A percentile compares a stretch with the other conserved stretches of the same genome.
phyloP scores from a whole-genome alignment of 2,888 invertebrate species.

The Athalia cordata region DNA sequence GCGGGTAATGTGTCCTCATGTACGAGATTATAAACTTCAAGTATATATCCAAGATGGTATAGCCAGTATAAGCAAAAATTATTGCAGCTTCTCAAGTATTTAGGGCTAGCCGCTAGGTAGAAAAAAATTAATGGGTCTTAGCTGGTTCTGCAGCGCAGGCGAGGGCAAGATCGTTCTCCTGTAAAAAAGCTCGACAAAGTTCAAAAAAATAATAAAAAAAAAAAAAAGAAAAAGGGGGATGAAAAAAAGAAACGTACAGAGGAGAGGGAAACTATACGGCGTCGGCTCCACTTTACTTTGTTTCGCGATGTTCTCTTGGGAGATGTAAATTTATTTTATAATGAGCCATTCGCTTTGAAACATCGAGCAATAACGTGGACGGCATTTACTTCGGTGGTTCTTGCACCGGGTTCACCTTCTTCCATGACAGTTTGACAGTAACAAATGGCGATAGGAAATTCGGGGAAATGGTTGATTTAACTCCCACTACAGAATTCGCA shows the following conservation, averaged over 20 bases:
- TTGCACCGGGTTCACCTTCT: slow-evolving; percentile 25
- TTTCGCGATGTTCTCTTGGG: slow-evolving; percentile 31
- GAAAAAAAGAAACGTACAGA: neutral
- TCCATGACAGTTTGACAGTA: slow-evolving; percentile 30
- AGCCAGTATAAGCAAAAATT: neutral
- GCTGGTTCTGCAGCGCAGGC: slow-evolving; percentile 1
- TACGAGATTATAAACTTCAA: neutral
- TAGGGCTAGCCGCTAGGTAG: slow-evolving; percentile 13
- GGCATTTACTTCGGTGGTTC: slow-evolving; percentile 28
- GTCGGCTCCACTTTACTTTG: slow-evolving; percentile 6
- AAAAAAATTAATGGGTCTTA: slow-evolving; percentile 35
- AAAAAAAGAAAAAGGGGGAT: neutral
- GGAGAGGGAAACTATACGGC: slow-evolving; percentile 3
- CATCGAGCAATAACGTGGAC: slow-evolving; percentile 29
- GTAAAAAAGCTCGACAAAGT: slow-evolving; percentile 18
- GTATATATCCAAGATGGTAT: neutral
- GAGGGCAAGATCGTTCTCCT: slow-evolving; percentile 1
- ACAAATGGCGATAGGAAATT: slow-evolving; percentile 38
- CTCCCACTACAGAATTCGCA: slow-evolving; percentile 22
- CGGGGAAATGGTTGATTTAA: slow-evolving; percentile 30
- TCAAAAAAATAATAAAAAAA: neutral
- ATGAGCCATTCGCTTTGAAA: slow-evolving; percentile 43
- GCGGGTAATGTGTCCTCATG: neutral
- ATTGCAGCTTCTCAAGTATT: slow-evolving; percentile 18
- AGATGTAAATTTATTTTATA: slow-evolving; percentile 44